Evolutionary conservation across 2,888 invertebrate species (phyloP).

Genomic region (Celastrina argiolus): DNA sequence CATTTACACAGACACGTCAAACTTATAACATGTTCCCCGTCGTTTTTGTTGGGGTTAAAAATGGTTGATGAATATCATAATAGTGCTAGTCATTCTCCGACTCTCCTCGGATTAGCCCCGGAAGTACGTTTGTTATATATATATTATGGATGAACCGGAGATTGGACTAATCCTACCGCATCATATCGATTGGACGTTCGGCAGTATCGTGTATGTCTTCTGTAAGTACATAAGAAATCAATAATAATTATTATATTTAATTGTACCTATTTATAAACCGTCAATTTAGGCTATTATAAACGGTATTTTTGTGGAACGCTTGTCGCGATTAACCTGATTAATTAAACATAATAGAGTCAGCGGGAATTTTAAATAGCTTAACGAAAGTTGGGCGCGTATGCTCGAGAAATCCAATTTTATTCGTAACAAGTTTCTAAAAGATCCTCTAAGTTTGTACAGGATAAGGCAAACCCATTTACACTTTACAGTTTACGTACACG

Average conservation of each 20-base stretch:
- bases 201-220: too few relatives aligned
- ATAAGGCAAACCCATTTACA: constrained; percentile 32
- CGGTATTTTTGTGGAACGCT: neutral
- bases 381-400: constrained; percentile 24
- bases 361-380: constrained; percentile 18
- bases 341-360: neutral
- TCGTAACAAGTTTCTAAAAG: constrained; percentile 33
- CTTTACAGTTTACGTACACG: constrained; percentile 30
- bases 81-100: too few relatives aligned
- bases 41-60: too few relatives aligned
- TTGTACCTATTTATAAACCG: neutral
- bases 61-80: too few relatives aligned
- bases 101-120: too few relatives aligned
- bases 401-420: constrained; percentile 32
- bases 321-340: neutral
- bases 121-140: too few relatives aligned
- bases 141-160: too few relatives aligned
- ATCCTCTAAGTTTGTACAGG: constrained; percentile 29
- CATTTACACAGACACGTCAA: too few relatives aligned
- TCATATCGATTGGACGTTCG: too few relatives aligned
- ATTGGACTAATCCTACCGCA: too few relatives aligned
- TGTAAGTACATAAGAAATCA: too few relatives aligned
- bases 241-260: neutral
- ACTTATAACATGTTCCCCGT: too few relatives aligned
- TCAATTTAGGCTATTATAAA: neutral